Evolutionary conservation across 1,140 invertebrate genomes (phyloP).

Genomic region (Lordiphosa clarofinis): DNA sequence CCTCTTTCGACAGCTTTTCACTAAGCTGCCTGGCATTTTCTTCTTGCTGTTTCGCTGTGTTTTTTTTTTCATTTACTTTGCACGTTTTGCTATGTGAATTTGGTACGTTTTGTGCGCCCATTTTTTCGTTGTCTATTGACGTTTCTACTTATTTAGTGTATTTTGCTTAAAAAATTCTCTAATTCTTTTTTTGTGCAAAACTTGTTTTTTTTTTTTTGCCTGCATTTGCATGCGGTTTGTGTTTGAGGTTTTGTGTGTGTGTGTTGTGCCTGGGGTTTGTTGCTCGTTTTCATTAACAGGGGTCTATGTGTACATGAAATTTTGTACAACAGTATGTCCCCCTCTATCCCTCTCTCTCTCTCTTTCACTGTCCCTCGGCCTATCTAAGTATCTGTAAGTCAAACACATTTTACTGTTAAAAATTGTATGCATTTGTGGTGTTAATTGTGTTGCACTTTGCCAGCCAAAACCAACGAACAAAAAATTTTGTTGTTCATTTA

Average conservation of each 20-base stretch:
- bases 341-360: slow-evolving; percentile 36
- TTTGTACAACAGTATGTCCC: slow-evolving; percentile 64
- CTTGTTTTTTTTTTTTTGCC: slow-evolving; percentile 41
- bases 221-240: slow-evolving; percentile 64
- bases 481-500: slow-evolving; percentile 22
- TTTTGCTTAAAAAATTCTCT: slow-evolving; percentile 59
- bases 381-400: slow-evolving; percentile 16
- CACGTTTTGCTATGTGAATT: slow-evolving; percentile 39
- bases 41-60: background rate
- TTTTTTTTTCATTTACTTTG: slow-evolving; percentile 5
- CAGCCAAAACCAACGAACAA: slow-evolving; percentile 34
- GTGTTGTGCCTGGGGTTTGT: slow-evolving; percentile 32
- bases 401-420: slow-evolving; percentile 76
- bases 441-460: slow-evolving; percentile 76
- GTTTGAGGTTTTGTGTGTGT: slow-evolving; percentile 38
- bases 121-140: slow-evolving; percentile 64
- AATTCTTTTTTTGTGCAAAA: slow-evolving; percentile 45
- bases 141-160: slow-evolving; percentile 71
- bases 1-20: slow-evolving; percentile 48
- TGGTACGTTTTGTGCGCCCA: slow-evolving; percentile 51
- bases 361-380: slow-evolving; percentile 10
- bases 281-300: slow-evolving; percentile 76
- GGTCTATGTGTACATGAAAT: slow-evolving; percentile 37
- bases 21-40: slow-evolving; percentile 27
- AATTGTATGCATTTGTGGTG: slow-evolving; percentile 68